Evolutionary conservation across 2,113 vertebrate species (phyloP), one percentile per base, ranked within the genome.

Genomic region (Saccopteryx leptura): DNA sequence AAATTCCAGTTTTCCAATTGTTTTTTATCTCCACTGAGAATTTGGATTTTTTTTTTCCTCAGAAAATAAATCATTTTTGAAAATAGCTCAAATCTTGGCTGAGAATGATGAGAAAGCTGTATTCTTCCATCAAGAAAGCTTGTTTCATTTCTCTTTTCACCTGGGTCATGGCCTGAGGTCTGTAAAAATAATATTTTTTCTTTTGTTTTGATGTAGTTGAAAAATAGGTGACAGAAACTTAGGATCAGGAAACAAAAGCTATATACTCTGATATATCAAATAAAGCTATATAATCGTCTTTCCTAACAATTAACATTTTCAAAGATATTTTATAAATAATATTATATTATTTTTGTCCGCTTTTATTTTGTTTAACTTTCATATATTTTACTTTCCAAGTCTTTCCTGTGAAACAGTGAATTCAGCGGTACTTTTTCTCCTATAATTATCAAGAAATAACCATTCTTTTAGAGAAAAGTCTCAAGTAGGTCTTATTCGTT

Each of bases 81-180:
- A 96, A 89, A 97, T 91, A 63, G 48, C 75, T 97, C 60, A 95
- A 88, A 97, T 39, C 46, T 87, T 95, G 75, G 24, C 65, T 21
- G 80, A 83, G 82, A 96, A 76, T 93, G 72, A 96, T 91, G 93
- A 97, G 92, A 96, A 97, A 96, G 14, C 61, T 31, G 90, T 87
- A 86, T 80, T 96, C 82, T 96, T 87, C 94, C 58, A 86, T 89
- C 88, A 97, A 61, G 90, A 9, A 96, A 91, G 23, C 95, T 82
- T 86, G 71, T 98, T 97, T 97, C 84, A 96, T 95, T 95, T 95
- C 48, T 95, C 74, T 93, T 93, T 96, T 95, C 86, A 96, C 85
- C 90, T 93, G 82, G 58, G 82, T 91, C 68, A 91, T 97, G 50
- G 68, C 91, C 94, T 95, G 65, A 94, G 69, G 78, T 76, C 81